Evolutionary conservation across 2,797 vertebrate genomes (phyloP), one percentile per base, ranked within the genome.

Genomic region (Anguilla pacifica): DNA sequence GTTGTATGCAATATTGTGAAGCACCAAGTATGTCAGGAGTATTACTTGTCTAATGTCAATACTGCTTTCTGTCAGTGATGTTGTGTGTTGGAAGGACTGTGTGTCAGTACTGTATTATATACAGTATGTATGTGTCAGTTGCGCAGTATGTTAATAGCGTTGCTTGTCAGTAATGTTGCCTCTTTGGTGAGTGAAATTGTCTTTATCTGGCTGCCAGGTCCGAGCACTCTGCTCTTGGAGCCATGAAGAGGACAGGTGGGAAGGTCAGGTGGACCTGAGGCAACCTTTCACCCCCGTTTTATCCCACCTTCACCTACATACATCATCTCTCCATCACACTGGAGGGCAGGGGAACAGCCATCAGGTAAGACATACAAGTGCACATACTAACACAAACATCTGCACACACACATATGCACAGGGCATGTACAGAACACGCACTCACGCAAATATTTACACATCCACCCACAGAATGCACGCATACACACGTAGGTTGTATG

Each of bases 241-340:
- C 87, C 90, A 86, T 67, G 93, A 93, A 13, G 95, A 91, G 87
- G 94, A 93, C 22, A 35, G 51, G 4, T 92, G 86, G 0, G 94
- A 93, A 85, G 96, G 94, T 89, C 92, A n/a, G 86, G 89, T 95
- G 86, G 90, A 93, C 55, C 59, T 97, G 79, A 91, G 90, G 3
- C 97, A 97, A 84, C 96, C 96, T 0, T 97, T 97, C 89, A 94
- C 93, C 82, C 92, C 95, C 22, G 86, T 91, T 0, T 89, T 97
- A 89, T 92, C 91, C 10, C 95, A 93, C n/a, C 46, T 97, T 2
- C 95, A 95, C 25, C 84, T 97, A 35, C 92, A 91, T 61, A 92
- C 90, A 0, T 88, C 95, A 49, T 94, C 95, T 1, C 91, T 92
- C 79, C 93, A 74, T 57, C 91, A 89, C 46, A 91, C 74, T 85